Conservation (phyloP, 2,888 invertebrate genomes). For the Drosophila phalerata region DNA sequence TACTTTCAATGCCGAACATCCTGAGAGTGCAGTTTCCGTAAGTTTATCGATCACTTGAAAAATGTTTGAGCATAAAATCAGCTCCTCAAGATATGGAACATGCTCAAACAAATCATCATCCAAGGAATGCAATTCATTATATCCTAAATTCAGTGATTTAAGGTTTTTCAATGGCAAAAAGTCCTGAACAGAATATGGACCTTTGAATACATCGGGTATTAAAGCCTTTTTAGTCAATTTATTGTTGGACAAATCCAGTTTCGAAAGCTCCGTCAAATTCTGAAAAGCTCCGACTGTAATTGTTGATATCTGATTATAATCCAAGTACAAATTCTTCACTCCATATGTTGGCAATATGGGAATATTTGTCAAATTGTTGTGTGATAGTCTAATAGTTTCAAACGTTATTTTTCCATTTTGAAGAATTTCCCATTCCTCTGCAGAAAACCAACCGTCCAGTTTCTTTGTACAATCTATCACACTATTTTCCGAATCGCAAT, state of each 20-base stretch:
- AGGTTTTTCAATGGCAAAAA: conserved; percentile 78
- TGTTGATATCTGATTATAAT: conserved; percentile 88
- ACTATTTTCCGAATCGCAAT: conserved; percentile 85
- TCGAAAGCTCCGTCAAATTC: conserved; percentile 88
- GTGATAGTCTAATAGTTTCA: conserved; percentile 78
- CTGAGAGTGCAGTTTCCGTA: conserved; percentile 89
- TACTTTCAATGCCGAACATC: conserved; percentile 89
- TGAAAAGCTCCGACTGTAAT: conserved; percentile 89
- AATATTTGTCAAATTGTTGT: conserved; percentile 79
- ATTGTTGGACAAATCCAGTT: conserved; percentile 90
- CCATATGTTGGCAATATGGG: conserved; percentile 86
- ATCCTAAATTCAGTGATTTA: conserved; percentile 86
- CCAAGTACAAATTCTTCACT: conserved; percentile 87
- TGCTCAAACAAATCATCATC: conserved; percentile 92
- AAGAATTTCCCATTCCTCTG: conserved; percentile 87
- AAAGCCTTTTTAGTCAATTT: conserved; percentile 88
- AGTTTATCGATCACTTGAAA: conserved; percentile 88
- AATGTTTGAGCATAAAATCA: conserved; percentile 92
- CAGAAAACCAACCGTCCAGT: conserved; percentile 85
- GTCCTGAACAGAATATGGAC: conserved; percentile 69
- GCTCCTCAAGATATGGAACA: conserved; percentile 88
- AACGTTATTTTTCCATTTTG: conserved; percentile 75
- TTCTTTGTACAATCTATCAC: conserved; percentile 87
- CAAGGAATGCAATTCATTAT: conserved; percentile 90
- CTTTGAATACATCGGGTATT: conserved; percentile 89